A percentile compares a stretch with the other conserved stretches of the same genome.
Evolutionary conservation across 1,140 invertebrate species (phyloP).

Genomic region (Hydropsyche tenuis): DNA sequence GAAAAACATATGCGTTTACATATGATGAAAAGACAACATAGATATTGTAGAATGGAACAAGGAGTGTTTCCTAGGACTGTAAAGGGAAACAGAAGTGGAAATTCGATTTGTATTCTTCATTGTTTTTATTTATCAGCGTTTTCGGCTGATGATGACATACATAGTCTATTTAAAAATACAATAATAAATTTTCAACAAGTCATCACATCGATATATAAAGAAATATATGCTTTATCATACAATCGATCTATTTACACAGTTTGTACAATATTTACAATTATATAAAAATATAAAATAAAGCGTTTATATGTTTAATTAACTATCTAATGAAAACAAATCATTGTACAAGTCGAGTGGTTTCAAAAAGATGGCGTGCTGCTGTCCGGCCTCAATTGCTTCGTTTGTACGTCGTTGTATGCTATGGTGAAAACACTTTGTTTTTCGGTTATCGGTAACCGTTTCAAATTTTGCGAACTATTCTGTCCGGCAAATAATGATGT

Average conservation of each 20-base stretch:
- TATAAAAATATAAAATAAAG: slow-evolving; percentile 49
- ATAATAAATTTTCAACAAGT: slow-evolving; percentile 20
- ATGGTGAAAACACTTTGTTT: slow-evolving; percentile 95
- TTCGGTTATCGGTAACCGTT: slow-evolving; percentile 78
- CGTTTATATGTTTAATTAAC: slow-evolving; percentile 31
- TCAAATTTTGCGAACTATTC: slow-evolving; percentile 57
- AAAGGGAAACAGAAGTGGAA: neutral
- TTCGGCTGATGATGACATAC: neutral
- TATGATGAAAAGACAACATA: too few species aligned
- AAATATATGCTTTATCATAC: slow-evolving; percentile 34
- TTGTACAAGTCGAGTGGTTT: slow-evolving; percentile 36
- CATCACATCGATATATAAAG: slow-evolving; percentile 7
- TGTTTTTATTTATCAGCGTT: slow-evolving; percentile 13
- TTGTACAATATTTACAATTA: slow-evolving; percentile 40
- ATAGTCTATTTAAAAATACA: slow-evolving; percentile 2
- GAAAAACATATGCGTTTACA: too few species aligned
- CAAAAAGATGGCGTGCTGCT: slow-evolving; percentile 63
- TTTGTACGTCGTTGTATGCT: slow-evolving; percentile 83
- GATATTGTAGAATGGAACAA: too few species aligned
- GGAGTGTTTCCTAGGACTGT: too few species aligned
- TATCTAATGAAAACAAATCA: slow-evolving; percentile 18
- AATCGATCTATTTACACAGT: slow-evolving; percentile 23
- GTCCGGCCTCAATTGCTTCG: slow-evolving; percentile 61
- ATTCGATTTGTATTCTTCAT: too few species aligned
- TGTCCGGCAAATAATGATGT: slow-evolving; percentile 63